Conservation (phyloP, 2,797 vertebrate species). For the Ptychobarbus kaznakovi region DNA sequence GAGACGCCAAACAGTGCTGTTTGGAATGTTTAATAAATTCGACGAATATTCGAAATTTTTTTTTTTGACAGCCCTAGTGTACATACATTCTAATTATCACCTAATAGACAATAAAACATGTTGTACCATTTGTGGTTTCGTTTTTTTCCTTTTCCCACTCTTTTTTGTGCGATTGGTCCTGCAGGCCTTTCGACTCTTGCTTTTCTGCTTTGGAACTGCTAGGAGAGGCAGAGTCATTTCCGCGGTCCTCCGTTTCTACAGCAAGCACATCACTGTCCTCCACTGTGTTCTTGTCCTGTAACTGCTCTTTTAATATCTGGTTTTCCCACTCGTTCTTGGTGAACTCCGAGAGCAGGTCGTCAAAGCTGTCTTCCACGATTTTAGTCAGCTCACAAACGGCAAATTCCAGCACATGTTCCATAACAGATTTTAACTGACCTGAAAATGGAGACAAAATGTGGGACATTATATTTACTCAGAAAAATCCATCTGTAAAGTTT, state of each 20-base stretch:
- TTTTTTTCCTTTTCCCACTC: constrained; percentile 50
- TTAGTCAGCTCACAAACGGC: constrained; percentile 77
- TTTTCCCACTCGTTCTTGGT: constrained; percentile 78
- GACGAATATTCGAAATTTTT: too few relatives aligned
- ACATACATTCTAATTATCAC: neutral
- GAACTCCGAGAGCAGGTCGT: constrained; percentile 81
- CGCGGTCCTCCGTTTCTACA: constrained; percentile 44
- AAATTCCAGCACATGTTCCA: constrained; percentile 80
- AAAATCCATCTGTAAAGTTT: neutral
- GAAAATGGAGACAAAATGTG: constrained; percentile 34
- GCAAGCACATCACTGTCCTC: constrained; percentile 28
- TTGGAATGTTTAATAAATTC: too few relatives aligned
- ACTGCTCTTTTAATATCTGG: constrained; percentile 66
- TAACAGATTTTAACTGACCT: constrained; percentile 81
- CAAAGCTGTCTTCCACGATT: constrained; percentile 81
- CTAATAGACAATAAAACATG: neutral
- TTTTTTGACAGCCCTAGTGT: neutral
- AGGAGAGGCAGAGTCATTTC: constrained; percentile 68
- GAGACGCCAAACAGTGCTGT: too few relatives aligned
- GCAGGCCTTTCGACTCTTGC: constrained; percentile 50
- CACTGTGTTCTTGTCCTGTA: constrained; percentile 49
- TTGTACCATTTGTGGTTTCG: constrained; percentile 57
- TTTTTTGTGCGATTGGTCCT: constrained; percentile 40
- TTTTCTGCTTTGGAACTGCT: constrained; percentile 69
- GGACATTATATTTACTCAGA: constrained; percentile 5